Evolutionary conservation across 1,140 invertebrate species (phyloP).

Genomic region (Aphidius gifuensis): DNA sequence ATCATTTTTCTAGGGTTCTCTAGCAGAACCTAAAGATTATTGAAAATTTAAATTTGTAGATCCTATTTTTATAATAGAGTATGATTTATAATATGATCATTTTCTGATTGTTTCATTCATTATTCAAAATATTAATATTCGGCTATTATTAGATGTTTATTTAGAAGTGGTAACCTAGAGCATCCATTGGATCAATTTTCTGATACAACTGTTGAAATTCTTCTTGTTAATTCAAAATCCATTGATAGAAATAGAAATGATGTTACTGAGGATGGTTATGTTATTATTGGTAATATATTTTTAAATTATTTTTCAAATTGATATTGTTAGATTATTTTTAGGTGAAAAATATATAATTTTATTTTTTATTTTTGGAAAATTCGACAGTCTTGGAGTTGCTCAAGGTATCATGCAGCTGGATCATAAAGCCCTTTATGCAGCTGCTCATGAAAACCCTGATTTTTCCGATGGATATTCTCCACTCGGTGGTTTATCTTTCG

Average conservation of each 20-base stretch:
- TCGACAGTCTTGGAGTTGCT: conserved; percentile 76
- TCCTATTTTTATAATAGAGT: conserved; percentile 73
- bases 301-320: not conserved
- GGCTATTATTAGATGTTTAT: conserved; percentile 68
- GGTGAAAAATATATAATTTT: no score
- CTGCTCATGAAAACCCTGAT: no score
- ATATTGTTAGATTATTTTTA: not conserved
- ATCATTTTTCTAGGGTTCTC: conserved; percentile 89
- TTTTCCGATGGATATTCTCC: no score
- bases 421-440: no score
- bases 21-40: conserved; percentile 79
- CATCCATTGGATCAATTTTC: conserved; percentile 88
- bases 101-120: conserved; percentile 1
- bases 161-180: conserved; percentile 88
- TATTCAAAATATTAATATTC: conserved; percentile 15
- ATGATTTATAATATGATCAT: no score
- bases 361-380: conserved; percentile 57
- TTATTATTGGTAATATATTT: conserved; percentile 64
- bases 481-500: no score
- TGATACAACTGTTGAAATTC: conserved; percentile 83
- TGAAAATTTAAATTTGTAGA: conserved; percentile 78
- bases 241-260: conserved; percentile 53
- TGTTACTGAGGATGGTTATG: conserved; percentile 68
- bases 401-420: no score
- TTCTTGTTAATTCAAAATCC: conserved; percentile 56